Evolutionary conservation across 2,113 vertebrate genomes (phyloP), one percentile per base, ranked within the genome.

Genomic region (Seriola aureovittata): DNA sequence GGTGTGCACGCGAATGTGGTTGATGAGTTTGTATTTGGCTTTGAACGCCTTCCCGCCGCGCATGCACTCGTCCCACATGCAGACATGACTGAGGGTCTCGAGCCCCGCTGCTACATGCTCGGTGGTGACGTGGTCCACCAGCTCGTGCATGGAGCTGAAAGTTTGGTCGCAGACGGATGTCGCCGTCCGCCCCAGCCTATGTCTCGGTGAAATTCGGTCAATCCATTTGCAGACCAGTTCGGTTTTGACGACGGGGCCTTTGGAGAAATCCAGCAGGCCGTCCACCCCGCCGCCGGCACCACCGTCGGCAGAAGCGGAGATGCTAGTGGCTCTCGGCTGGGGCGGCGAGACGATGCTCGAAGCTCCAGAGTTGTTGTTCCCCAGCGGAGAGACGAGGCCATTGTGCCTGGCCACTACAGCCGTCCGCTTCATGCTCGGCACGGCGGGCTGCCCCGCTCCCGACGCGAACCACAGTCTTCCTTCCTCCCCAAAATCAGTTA

Each of bases 1-100:
- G 19, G 96, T 99, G 95, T 99, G 97, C 85, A 99, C 97, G 79
- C 98, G 95, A 85, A 99, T 99, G 92, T 99, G 97, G 94, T 99
- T 99, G 89, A 99, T 96, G 84, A 99, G 97, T 94, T 99, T 99
- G 94, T 99, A 99, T 93, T 99, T 99, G 91, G 98, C 98, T 95
- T 99, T 99, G 94, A 99, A 99, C 82, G 98, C 97, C 78, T 98
- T 99, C 75, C 97, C 97, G 83, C 97, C 96, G 83, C 98, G 96
- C 58, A 96, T 92, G 93, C 98, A 99, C 91, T 97, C 97, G 95
- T 97, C 97, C 98, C 98, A 99, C 95, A 96, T 97, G 91, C 98
- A 99, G 94, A 99, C 95, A 88, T 99, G 98, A 94, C 94, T 97
- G 94, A 97, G 55, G 96, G 95, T 92, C 97, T 98, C 98, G 89